Percentiles rank a stretch among this genome's conserved stretches.
These are phyloP conservation scores for Drosophila kanekoi DNA, from an alignment of 2,888 invertebrate genomes.

Conservation along the genomic window DNA sequence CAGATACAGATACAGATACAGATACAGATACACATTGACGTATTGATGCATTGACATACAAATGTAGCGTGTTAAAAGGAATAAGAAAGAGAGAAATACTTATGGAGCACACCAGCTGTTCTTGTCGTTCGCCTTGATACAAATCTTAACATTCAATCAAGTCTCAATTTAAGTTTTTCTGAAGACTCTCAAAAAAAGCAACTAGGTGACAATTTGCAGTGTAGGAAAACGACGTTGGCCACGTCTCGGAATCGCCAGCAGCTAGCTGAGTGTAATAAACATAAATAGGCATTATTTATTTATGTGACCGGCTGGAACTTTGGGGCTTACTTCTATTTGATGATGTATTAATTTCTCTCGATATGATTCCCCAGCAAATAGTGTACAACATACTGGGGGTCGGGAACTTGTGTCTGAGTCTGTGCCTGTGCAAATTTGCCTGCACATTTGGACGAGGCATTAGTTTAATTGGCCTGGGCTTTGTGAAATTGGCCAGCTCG, in stretches of 20 bases:
- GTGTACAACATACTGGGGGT: conserved; percentile 5
- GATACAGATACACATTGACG: too few species aligned
- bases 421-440: conserved; percentile 50
- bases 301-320: conserved; percentile 64
- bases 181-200: neutral
- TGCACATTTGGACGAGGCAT: conserved; percentile 58
- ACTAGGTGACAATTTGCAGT: conserved; percentile 16
- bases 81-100: too few species aligned
- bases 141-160: neutral
- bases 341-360: conserved; percentile 72
- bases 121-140: too few species aligned
- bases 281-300: conserved; percentile 81
- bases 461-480: conserved; percentile 65
- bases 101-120: too few species aligned
- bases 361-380: conserved; percentile 55
- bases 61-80: too few species aligned
- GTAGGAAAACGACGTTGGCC: conserved; percentile 14
- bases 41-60: neutral
- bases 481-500: conserved; percentile 58
- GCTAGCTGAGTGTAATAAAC: conserved; percentile 69
- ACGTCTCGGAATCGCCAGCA: conserved; percentile 31
- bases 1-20: too few species aligned
- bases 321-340: conserved; percentile 66
- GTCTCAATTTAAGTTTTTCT: neutral
- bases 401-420: conserved; percentile 1